phyloP scores from a whole-genome alignment of 2,888 invertebrate species.

The Oxytorus armatus region DNA sequence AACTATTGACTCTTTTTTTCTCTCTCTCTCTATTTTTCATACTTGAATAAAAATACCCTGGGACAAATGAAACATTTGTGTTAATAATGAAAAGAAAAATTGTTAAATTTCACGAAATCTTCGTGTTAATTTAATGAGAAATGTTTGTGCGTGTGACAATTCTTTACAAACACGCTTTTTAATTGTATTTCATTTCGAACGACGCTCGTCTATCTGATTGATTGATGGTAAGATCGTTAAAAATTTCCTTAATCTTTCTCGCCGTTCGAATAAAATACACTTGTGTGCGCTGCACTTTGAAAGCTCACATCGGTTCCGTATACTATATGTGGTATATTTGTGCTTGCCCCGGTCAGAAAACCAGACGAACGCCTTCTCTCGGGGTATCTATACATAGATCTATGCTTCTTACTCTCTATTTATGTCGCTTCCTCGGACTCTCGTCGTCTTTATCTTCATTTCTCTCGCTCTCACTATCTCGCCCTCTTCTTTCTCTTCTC shows the following conservation, averaged over 20 bases:
- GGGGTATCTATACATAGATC: slow-evolving; percentile 71
- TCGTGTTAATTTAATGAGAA: too few relatives aligned
- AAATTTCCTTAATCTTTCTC: background rate
- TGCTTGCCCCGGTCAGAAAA: slow-evolving; percentile 58
- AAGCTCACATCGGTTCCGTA: slow-evolving; percentile 13
- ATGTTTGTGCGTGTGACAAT: too few relatives aligned
- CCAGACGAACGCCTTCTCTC: slow-evolving; percentile 68
- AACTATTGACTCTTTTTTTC: too few relatives aligned
- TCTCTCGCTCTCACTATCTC: slow-evolving; percentile 35
- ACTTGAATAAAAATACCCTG: too few relatives aligned
- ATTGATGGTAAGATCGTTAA: too few relatives aligned
- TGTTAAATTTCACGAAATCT: too few relatives aligned
- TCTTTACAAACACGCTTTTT: too few relatives aligned
- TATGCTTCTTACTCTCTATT: slow-evolving; percentile 64
- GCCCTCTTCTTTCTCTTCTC: slow-evolving; percentile 46
- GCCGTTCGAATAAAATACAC: background rate
- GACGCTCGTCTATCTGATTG: background rate
- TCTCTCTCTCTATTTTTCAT: too few relatives aligned
- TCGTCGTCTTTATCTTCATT: slow-evolving; percentile 57
- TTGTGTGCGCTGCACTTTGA: slow-evolving; percentile 21
- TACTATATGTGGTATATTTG: slow-evolving; percentile 32
- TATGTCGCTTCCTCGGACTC: slow-evolving; percentile 60
- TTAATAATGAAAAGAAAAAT: too few relatives aligned
- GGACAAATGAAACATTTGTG: too few relatives aligned
- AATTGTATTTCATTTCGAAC: too few relatives aligned